Evolutionary conservation across 1,140 invertebrate genomes (phyloP).

Genomic region (Cherax destructor): DNA sequence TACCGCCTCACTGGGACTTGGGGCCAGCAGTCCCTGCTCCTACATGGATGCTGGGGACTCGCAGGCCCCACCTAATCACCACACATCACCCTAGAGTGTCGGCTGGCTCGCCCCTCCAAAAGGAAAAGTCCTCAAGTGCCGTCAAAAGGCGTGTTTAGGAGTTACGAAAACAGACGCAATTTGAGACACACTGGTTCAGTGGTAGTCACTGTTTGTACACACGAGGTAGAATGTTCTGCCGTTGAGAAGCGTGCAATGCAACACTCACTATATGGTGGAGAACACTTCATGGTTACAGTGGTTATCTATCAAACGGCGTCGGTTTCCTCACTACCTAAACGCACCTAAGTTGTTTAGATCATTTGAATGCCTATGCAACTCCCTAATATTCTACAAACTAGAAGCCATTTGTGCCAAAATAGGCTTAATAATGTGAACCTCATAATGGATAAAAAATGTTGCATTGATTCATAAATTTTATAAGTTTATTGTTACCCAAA

Average conservation of each 20-base stretch:
- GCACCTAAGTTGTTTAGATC: conserved; percentile 48
- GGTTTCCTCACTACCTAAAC: conserved; percentile 40
- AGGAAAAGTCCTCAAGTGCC: conserved; percentile 38
- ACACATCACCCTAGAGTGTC: conserved; percentile 38
- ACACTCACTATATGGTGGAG: background rate
- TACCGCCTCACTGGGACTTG: background rate
- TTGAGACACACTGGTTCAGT: conserved; percentile 16
- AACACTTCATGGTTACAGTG: background rate
- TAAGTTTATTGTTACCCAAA: conserved; percentile 45
- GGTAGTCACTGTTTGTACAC: background rate
- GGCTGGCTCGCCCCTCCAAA: conserved; percentile 20
- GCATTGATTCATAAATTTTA: conserved; percentile 37
- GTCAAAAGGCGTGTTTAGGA: conserved; percentile 41
- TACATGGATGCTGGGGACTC: background rate
- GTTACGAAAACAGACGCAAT: conserved; percentile 28
- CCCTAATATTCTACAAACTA: conserved; percentile 61
- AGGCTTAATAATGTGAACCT: conserved; percentile 64
- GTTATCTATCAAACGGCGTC: background rate
- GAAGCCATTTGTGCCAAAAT: conserved; percentile 62
- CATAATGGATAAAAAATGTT: conserved; percentile 58
- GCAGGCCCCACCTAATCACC: conserved; percentile 2
- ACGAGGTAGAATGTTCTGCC: conserved; percentile 2
- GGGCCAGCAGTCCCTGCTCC: background rate
- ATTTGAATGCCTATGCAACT: conserved; percentile 46
- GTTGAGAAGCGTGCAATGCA: background rate